phyloP scores from a whole-genome alignment of 2,113 vertebrate species.

The Bos indicus region DNA sequence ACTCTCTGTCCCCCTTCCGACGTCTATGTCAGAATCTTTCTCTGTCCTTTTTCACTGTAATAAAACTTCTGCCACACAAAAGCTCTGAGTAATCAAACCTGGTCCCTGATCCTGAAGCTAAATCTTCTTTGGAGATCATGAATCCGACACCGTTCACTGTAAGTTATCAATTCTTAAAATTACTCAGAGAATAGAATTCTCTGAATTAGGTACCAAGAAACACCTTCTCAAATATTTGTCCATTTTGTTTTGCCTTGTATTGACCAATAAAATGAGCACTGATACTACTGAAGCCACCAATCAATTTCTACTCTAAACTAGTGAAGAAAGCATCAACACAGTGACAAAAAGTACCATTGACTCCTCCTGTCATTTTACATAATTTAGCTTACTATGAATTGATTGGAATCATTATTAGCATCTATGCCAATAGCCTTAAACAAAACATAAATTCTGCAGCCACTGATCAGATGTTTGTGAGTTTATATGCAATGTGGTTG shows the following conservation, averaged over 20 bases:
- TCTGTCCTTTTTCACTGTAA: background rate
- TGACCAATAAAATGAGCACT: background rate
- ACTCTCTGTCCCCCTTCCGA: background rate
- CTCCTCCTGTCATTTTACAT: background rate
- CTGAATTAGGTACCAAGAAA: constrained; percentile 34
- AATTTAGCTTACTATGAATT: background rate
- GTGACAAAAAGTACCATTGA: background rate
- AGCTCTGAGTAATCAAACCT: background rate
- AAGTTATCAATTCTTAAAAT: background rate
- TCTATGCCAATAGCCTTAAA: background rate
- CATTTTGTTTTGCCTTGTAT: background rate
- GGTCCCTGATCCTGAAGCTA: background rate
- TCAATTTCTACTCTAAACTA: background rate
- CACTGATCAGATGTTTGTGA: constrained; percentile 6
- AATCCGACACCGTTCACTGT: background rate
- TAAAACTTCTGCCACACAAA: background rate
- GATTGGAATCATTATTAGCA: background rate
- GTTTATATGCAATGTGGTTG: background rate
- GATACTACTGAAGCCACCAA: background rate
- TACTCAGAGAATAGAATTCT: background rate
- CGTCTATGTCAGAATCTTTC: background rate
- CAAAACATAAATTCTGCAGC: background rate
- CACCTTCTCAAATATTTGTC: background rate
- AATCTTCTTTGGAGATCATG: background rate
- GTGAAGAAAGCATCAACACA: background rate